phyloP scores from a whole-genome alignment of 2,113 vertebrate species.

The Nerophis ophidion region DNA sequence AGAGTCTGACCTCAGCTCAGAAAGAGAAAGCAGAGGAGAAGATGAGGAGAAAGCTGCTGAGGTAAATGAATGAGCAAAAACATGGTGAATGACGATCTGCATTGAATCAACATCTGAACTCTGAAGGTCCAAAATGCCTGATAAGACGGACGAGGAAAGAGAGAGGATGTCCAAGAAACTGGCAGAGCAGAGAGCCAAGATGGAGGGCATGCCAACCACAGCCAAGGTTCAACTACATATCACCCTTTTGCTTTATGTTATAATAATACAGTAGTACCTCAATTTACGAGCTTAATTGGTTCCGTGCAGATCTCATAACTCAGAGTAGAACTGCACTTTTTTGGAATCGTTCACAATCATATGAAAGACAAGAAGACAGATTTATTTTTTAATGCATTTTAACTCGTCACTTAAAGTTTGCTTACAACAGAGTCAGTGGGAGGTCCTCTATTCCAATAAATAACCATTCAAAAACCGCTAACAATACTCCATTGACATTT shows the following conservation, averaged over 20 bases:
- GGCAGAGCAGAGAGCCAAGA: conserved; percentile 86
- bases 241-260: not conserved
- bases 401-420: too few relatives aligned
- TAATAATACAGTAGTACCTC: not conserved
- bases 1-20: conserved; percentile 92
- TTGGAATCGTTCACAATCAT: too few relatives aligned
- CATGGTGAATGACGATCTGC: not conserved
- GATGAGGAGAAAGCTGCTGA: conserved; percentile 79
- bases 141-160: conserved; percentile 90
- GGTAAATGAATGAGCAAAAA: conserved; percentile 56
- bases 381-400: too few relatives aligned
- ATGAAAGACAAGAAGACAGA: too few relatives aligned
- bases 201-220: conserved; percentile 90
- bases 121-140: conserved; percentile 76
- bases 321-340: too few relatives aligned
- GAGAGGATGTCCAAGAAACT: conserved; percentile 81
- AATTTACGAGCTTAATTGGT: too few relatives aligned
- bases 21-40: conserved; percentile 92
- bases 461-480: too few relatives aligned
- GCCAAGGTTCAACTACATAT: conserved; percentile 77
- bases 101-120: not conserved
- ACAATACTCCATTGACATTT: too few relatives aligned
- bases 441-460: too few relatives aligned
- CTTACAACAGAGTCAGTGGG: too few relatives aligned
- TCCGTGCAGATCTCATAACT: too few relatives aligned